Evolutionary conservation across 2,888 invertebrate species (phyloP).

Genomic region (Drosophila mulleri): DNA sequence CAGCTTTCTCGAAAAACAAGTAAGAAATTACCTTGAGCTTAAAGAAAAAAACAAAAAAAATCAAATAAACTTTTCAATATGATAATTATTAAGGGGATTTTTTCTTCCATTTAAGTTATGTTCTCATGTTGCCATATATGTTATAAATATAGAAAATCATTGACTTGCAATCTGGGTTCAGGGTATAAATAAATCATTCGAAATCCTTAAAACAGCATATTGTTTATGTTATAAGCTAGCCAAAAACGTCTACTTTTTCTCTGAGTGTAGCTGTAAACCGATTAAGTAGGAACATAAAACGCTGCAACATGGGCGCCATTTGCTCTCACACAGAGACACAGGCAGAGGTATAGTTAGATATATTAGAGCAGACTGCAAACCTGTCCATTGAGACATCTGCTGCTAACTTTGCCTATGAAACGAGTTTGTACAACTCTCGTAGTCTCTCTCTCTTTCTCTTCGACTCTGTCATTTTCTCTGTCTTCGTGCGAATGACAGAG

Average conservation of each 20-base stretch:
- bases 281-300: conserved; percentile 61
- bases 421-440: conserved; percentile 50
- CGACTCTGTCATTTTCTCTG: conserved; percentile 1
- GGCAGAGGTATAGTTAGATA: conserved; percentile 39
- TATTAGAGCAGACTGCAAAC: conserved; percentile 41
- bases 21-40: background rate
- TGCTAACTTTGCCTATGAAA: conserved; percentile 70
- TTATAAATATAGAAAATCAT: too few relatives aligned
- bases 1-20: background rate
- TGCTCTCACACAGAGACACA: conserved; percentile 23
- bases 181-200: too few relatives aligned
- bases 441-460: conserved; percentile 5
- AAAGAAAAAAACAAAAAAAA: too few relatives aligned
- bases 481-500: conserved; percentile 47
- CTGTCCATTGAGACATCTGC: conserved; percentile 64
- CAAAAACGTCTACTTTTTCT: background rate
- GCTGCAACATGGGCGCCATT: conserved; percentile 42
- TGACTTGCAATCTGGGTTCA: too few relatives aligned
- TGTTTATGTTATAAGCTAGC: too few relatives aligned
- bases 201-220: too few relatives aligned
- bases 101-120: too few relatives aligned
- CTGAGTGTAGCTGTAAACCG: conserved; percentile 60
- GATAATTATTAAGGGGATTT: too few relatives aligned
- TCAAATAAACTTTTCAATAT: too few relatives aligned
- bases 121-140: too few relatives aligned